A percentile compares a stretch with the other conserved stretches of the same genome.
These are phyloP conservation scores for Lota lota DNA, from an alignment of 2,113 vertebrate species.

Conservation along the genomic window DNA sequence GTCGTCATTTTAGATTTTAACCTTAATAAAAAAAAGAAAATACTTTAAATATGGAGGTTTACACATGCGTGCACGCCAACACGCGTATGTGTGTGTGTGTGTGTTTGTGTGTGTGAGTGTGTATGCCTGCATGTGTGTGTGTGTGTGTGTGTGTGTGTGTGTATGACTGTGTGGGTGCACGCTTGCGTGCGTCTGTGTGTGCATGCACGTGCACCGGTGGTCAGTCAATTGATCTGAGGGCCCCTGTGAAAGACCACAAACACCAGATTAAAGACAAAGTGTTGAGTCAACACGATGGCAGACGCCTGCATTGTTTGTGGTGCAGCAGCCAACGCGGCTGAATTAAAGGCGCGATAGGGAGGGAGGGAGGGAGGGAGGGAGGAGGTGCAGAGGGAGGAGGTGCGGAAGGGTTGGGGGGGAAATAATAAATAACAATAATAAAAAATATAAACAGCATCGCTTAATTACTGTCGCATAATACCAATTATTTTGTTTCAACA, in stretches of 20 bases:
- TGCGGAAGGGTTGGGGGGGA: not conserved
- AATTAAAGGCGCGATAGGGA: slow-evolving; percentile 34
- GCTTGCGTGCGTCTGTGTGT: not conserved
- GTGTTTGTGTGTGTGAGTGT: not conserved
- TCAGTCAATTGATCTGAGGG: slow-evolving; percentile 51
- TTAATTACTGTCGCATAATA: slow-evolving; percentile 77
- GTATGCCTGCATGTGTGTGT: not conserved
- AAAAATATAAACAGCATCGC: slow-evolving; percentile 47
- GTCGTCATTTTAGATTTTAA: no score
- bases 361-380: no score
- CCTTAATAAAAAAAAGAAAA: no score
- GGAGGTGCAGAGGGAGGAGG: no score
- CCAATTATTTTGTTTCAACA: slow-evolving; percentile 75
- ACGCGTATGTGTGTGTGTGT: not conserved
- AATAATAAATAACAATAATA: no score
- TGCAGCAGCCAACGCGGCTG: slow-evolving; percentile 55
- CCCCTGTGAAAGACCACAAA: slow-evolving; percentile 31
- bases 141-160: not conserved
- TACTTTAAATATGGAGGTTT: not conserved
- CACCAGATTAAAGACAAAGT: slow-evolving; percentile 54
- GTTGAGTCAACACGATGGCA: slow-evolving; percentile 50
- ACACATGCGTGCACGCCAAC: slow-evolving; percentile 10
- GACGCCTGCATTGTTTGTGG: slow-evolving; percentile 60
- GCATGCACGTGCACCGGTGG: slow-evolving; percentile 7
- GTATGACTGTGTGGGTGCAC: not conserved